Base-by-base conservation (phyloP, 2,888 invertebrate genomes). In the Drosophila multiciliata region DNA sequence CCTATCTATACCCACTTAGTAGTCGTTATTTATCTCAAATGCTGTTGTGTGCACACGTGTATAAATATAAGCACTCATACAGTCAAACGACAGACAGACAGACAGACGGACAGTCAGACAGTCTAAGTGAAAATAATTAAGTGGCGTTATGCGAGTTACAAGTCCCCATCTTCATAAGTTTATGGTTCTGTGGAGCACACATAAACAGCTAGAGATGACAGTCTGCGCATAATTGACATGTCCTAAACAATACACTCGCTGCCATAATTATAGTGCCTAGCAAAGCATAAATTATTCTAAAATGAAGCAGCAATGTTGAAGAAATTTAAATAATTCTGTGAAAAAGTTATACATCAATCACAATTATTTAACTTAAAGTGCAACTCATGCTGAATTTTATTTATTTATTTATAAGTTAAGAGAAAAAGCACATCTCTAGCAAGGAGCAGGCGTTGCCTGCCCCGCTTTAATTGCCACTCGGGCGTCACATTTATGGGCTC, bases 1-100 rank as follows among this genome's bases (percentile, higher is more conserved):
- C 29, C 45, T 36, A n/a, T 53, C 45, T 36, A n/a, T 53, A 45
- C 53, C 54, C 64, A 79, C 52, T 69, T 66, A 65, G 55, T 71
- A 63, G 75, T 89, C 73, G 82, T 82, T 84, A 79, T 80, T 74
- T 86, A 90, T 86, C 89, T 83, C 66, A 86, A 86, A 78, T 66
- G 81, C 64, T 75, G 54, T 58, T 73, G 50, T 69, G 84, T 76
- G 61, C 48, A 68, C 74, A 74, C 67, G 53, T 57, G 75, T 75
- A 52, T 45, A 65, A 67, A 64, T 64, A 32, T 64, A 32, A 62
- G 63, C 80, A 58, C 40, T 1, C 26, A 53, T 54, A 59, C 70
- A 75, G 53, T 61, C 71, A 65, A 73, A 66, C 63, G 36, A 36
- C 11, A 3, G 35, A 15, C 35, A 15, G 15, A 15, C 17, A 40